Evolutionary conservation across 2,113 vertebrate species (phyloP).

Genomic region (Cyprinus carpio): DNA sequence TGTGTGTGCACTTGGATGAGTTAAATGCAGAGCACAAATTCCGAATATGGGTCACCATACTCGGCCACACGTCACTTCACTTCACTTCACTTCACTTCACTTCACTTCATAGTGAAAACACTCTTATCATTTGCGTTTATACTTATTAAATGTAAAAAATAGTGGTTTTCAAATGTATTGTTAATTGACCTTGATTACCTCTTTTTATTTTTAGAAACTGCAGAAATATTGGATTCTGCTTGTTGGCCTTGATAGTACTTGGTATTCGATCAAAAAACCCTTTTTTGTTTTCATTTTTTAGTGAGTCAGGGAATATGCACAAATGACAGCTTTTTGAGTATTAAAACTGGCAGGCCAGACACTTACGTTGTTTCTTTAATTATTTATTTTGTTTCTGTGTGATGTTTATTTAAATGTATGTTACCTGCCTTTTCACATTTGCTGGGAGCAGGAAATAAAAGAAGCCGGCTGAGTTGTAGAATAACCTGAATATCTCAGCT

Average conservation of each 20-base stretch:
- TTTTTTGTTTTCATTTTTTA: not conserved
- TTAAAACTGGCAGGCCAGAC: not conserved
- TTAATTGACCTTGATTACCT: not conserved
- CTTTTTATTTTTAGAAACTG: not conserved
- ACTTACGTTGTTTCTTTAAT: not conserved
- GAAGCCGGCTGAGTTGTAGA: not conserved
- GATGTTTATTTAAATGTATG: not conserved
- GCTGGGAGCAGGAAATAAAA: not conserved
- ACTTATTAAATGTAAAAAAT: not conserved
- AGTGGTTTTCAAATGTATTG: not conserved
- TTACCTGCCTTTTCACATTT: conserved; percentile 19
- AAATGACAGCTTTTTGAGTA: not conserved
- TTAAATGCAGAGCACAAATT: too few species aligned
- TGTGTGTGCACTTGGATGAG: too few species aligned
- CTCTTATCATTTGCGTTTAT: not conserved
- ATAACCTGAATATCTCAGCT: not conserved
- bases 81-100: too few species aligned
- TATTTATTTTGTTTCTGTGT: not conserved
- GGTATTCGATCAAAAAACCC: not conserved
- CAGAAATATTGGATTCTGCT: not conserved
- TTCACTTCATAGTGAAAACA: not conserved
- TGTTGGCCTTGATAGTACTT: conserved; percentile 9
- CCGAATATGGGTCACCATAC: too few species aligned
- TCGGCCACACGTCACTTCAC: too few species aligned
- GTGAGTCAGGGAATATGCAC: not conserved